phyloP scores from a whole-genome alignment of 2,113 vertebrate species.

The Peromyscus maniculatus region DNA sequence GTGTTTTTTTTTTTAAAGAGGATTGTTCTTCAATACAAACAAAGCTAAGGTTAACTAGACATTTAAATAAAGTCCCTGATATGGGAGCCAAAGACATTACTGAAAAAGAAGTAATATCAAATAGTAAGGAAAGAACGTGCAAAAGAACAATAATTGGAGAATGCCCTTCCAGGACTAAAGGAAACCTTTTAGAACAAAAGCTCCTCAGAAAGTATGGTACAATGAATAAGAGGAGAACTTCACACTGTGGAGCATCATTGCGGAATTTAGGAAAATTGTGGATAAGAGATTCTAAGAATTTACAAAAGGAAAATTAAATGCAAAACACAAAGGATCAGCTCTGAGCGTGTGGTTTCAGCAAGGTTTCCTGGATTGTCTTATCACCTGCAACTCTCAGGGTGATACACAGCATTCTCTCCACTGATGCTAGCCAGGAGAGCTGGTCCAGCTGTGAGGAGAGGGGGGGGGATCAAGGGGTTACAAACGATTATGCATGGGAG shows the following conservation, averaged over 20 bases:
- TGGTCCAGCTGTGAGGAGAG: background rate
- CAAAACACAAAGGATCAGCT: background rate
- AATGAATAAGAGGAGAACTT: conserved; percentile 11
- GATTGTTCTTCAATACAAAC: background rate
- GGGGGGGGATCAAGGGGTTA: background rate
- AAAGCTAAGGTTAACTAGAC: background rate
- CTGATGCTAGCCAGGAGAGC: background rate
- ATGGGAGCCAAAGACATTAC: background rate
- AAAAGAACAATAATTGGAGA: conserved; percentile 21
- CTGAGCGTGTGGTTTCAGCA: background rate
- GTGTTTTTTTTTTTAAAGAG: background rate
- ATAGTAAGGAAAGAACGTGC: background rate
- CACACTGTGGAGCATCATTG: background rate
- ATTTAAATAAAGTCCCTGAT: background rate
- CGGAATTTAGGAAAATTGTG: background rate
- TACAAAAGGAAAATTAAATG: background rate
- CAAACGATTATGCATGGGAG: background rate
- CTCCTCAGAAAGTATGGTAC: background rate
- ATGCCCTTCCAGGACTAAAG: background rate
- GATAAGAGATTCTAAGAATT: background rate
- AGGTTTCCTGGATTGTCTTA: background rate
- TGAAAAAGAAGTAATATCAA: conserved; percentile 17
- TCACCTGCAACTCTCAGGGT: background rate
- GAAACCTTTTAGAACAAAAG: conserved; percentile 39
- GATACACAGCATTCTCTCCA: background rate